These are phyloP conservation scores for Heliocidaris tuberculata DNA, from an alignment of 35 echinoderm and acorn worm species.

Conservation along the genomic window DNA sequence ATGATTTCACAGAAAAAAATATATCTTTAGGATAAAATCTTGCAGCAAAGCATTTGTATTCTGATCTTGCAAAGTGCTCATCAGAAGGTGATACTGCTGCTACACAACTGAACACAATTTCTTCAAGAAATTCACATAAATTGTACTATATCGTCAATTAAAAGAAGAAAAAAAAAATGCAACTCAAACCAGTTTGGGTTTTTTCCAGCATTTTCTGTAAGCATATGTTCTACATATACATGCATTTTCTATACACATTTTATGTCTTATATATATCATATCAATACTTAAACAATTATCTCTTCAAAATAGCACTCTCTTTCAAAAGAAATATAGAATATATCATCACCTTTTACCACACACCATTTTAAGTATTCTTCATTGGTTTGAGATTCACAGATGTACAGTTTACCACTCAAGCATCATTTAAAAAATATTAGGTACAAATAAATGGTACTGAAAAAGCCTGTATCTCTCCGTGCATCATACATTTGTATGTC, in stretches of 20 bases:
- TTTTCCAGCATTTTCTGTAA: slow-evolving; percentile 14
- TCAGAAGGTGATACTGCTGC: neutral
- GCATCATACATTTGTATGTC: neutral
- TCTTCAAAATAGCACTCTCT: neutral
- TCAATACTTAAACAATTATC: neutral
- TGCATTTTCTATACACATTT: slow-evolving; percentile 4
- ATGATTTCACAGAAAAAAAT: slow-evolving; percentile 8
- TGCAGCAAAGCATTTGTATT: neutral
- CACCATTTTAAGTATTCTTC: neutral
- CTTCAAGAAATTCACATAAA: slow-evolving; percentile 13
- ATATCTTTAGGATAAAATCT: neutral
- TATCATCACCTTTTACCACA: neutral
- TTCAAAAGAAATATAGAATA: slow-evolving; percentile 19
- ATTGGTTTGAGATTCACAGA: neutral
- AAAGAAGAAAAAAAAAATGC: neutral
- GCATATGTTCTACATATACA: slow-evolving; percentile 11
- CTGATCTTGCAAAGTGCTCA: neutral
- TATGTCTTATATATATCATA: slow-evolving; percentile 6
- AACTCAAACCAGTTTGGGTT: slow-evolving; percentile 16
- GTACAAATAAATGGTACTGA: neutral
- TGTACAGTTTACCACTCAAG: neutral
- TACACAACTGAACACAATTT: neutral
- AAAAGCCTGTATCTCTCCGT: neutral
- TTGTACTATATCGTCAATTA: neutral
- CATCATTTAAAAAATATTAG: neutral